Conservation (phyloP, 2,797 vertebrate genomes). For the Lagorchestes hirsutus region DNA sequence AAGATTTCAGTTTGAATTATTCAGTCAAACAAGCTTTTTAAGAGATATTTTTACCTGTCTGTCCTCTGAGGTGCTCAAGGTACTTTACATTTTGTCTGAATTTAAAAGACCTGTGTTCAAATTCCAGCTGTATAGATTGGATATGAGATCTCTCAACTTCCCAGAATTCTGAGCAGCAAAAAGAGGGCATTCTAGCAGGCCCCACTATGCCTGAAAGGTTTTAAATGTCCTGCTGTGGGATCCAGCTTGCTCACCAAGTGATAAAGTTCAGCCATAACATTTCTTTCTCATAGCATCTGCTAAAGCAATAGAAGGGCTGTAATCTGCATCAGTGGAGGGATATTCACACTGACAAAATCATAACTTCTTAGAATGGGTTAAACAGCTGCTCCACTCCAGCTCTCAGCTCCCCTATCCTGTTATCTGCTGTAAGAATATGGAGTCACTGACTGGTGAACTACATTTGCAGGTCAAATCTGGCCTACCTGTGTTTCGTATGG, state of each 20-base stretch:
- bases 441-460: neutral
- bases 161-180: neutral
- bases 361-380: neutral
- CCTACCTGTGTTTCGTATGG: neutral
- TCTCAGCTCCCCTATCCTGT: neutral
- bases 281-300: neutral
- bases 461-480: neutral
- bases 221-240: neutral
- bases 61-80: constrained; percentile 37
- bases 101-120: neutral
- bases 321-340: neutral
- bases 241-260: neutral
- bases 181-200: neutral
- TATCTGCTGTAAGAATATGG: neutral
- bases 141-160: neutral
- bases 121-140: neutral
- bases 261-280: neutral
- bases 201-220: neutral
- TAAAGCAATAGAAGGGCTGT: neutral
- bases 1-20: constrained; percentile 34
- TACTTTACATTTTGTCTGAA: neutral
- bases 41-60: neutral
- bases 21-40: constrained; percentile 28
- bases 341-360: neutral
- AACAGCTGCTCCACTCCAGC: neutral